Conservation (phyloP, 2,113 vertebrate species). For the Pseudois nayaur region DNA sequence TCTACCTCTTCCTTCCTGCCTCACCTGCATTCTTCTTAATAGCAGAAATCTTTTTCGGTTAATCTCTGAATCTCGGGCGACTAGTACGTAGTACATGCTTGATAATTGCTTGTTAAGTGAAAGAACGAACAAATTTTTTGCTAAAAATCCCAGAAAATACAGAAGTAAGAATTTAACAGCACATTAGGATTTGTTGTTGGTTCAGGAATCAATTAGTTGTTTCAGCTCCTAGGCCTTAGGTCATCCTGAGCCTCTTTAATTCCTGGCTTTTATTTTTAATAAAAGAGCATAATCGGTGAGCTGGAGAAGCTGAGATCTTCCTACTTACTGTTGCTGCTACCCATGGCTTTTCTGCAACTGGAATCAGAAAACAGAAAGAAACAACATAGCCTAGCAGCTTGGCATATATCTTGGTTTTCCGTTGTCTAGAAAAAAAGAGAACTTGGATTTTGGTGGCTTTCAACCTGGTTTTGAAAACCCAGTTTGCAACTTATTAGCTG, state of each 20-base stretch:
- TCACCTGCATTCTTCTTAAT: background rate
- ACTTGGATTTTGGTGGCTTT: background rate
- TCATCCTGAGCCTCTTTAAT: background rate
- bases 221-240: background rate
- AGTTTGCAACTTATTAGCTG: background rate
- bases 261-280: background rate
- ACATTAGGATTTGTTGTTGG: background rate
- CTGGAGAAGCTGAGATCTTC: background rate
- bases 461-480: background rate
- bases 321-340: background rate
- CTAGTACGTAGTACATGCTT: background rate
- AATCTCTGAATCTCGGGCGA: background rate
- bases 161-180: background rate
- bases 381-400: background rate
- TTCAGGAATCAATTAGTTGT: background rate
- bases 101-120: constrained; percentile 13
- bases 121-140: constrained; percentile 11
- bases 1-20: background rate
- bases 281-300: background rate
- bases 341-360: background rate
- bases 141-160: background rate
- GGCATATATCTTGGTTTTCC: background rate
- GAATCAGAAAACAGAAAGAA: background rate
- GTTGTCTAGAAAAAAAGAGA: background rate
- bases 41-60: background rate